Evolutionary conservation across 2,113 vertebrate species (phyloP), one percentile per base, ranked within the genome.

Genomic region (Dicerorhinus sumatrensis): DNA sequence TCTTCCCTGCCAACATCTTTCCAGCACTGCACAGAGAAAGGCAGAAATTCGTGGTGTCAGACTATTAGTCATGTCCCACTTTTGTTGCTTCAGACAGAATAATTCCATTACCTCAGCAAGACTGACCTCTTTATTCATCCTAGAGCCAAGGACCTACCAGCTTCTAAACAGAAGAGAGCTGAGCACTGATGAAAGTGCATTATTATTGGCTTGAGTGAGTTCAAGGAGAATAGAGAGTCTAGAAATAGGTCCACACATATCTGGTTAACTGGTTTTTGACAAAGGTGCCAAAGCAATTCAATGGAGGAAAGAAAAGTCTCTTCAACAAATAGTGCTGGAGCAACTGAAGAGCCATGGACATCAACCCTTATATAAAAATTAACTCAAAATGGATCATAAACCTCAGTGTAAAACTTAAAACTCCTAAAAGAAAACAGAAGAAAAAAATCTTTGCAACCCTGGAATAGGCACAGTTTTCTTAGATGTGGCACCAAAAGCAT

Each of bases 101-200:
- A 75, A 87, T 65, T 75, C 33, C 54, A 65, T 69, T 51, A 58
- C 54, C 39, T 81, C 48, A 65, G 58, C 25, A 94, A 62, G 75
- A 82, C 0, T 81, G 72, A 12, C 33, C 39, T 91, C 51, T 92
- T 86, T 42, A 39, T 94, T 89, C 31, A 36, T 79, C 42, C 48
- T 51, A n/a, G 36, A 81, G 65, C 31, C n/a, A 89, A 76, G 14
- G 33, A 67, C 58, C 46, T 58, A 82, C 16, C 29, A 16, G 7
- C 56, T 97, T 95, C n/a, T 86, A 79, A 82, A 72, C 29, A 83
- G 63, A 65, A 75, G 36, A 82, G 51, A 94, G 25, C 33, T 67
- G 54, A 92, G 25, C 23, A 31, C 56, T 73, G 33, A 80, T 58
- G 27, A 51, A 76, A 90, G 39, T 48, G 8, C 27, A 8, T 84